Conservation (phyloP, 2,888 invertebrate genomes). For the Cheilosia grossa region DNA sequence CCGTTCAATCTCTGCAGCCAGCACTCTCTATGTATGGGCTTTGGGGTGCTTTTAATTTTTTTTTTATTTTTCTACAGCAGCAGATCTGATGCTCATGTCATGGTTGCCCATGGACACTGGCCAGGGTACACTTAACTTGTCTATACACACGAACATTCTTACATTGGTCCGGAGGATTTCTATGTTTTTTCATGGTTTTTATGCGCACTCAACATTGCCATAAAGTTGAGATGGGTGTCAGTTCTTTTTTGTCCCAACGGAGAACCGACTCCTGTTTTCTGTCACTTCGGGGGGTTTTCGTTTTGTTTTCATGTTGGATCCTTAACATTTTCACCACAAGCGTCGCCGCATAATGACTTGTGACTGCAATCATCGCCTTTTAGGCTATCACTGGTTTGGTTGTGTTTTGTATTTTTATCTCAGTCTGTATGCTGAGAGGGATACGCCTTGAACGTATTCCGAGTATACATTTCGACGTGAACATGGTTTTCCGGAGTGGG, state of each 20-base stretch:
- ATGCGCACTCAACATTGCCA: conserved; percentile 44
- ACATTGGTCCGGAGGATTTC: neutral
- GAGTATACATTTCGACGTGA: neutral
- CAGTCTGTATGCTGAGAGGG: neutral
- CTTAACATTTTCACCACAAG: conserved; percentile 1
- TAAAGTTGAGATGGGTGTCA: conserved; percentile 49
- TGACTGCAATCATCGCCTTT: conserved; percentile 15
- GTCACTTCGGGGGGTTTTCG: neutral
- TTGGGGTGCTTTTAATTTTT: neutral
- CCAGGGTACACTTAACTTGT: neutral
- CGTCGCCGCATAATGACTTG: neutral
- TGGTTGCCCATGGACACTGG: conserved; percentile 20
- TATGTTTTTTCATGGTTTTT: conserved; percentile 52
- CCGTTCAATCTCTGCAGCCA: conserved; percentile 28
- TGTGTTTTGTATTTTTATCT: conserved; percentile 1
- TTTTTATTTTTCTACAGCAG: conserved; percentile 31
- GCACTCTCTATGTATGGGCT: conserved; percentile 6
- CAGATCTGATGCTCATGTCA: conserved; percentile 36
- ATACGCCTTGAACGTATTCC: neutral
- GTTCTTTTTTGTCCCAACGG: conserved; percentile 30
- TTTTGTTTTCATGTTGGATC: neutral
- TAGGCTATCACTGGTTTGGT: neutral
- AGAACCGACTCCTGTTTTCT: conserved; percentile 26
- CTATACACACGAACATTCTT: neutral
- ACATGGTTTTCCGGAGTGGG: neutral